Base-by-base conservation (phyloP, 92 coral and sea anemone genomes). In the Porites cylindrica region DNA sequence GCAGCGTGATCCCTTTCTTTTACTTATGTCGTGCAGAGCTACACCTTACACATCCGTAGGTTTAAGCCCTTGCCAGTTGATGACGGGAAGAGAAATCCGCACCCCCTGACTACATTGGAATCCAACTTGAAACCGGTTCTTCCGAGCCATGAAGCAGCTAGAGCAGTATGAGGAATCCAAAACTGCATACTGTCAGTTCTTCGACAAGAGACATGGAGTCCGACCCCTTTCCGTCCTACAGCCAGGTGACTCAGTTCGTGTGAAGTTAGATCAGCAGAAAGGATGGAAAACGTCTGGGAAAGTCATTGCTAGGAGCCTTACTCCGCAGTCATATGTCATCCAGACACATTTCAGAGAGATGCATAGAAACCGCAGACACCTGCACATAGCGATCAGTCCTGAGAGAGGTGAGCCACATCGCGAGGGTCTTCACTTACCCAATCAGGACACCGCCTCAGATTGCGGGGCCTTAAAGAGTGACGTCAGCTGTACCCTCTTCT, bases 321-420 rank as follows among this genome's bases (percentile, higher is more conserved):
- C 60, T 1, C 86, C 83, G 6, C 29, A 79, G 61, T 75, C 91
- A 6, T 89, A 83, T 61, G 66, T 82, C 54, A 29, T 77, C 47
- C 51, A 83, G 8, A 75, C 69, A 64, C 83, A 6, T 58, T 77
- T 23, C 12, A 51, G 70, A 19, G 24, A 69, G 58, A 59, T 83
- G 50, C 92, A 69, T 83, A 59, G 81, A 70, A 89, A 89, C 79
- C 24, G 24, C 24, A 23, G 24, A 23, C 24, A 23, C 24, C 24
- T 23, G 24, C 24, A 23, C 24, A 23, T 23, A 23, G 24, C 24
- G 24, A 23, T 23, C 24, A 58, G 7, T 77, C 32, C 32, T 29
- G 32, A 29, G 32, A 29, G 32, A 29, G 32, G 2, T 29, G 32
- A 29, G 32, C 32, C 32, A 29, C 32, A 29, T 29, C 32, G 0